A percentile compares a stretch with the other conserved stretches of the same genome.
These are phyloP conservation scores for Eulimnadia texana DNA, from an alignment of 1,140 invertebrate genomes.

Conservation along the genomic window DNA sequence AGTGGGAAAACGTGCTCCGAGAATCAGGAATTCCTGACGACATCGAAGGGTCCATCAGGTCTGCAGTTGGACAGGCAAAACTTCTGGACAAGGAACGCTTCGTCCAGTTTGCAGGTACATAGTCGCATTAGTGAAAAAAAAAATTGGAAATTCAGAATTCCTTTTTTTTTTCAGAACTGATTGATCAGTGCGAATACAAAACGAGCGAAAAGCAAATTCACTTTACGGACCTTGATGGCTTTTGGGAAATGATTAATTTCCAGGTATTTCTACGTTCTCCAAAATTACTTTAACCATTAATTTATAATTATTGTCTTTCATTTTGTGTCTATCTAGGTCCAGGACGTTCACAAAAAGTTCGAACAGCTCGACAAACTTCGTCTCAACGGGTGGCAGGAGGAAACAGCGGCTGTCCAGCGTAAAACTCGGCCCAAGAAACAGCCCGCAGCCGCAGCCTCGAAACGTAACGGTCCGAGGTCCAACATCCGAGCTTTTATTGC, in stretches of 20 bases:
- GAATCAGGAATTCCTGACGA: neutral
- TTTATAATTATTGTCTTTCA: no score
- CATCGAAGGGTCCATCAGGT: neutral
- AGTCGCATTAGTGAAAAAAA: neutral
- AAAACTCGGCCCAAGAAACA: neutral
- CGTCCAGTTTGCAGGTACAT: neutral
- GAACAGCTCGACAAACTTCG: neutral
- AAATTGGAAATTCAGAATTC: no score
- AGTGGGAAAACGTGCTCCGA: neutral
- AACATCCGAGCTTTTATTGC: neutral
- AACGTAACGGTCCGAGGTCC: neutral
- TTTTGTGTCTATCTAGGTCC: neutral
- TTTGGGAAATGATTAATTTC: neutral
- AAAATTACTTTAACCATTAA: no score
- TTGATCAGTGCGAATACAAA: neutral
- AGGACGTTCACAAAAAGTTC: neutral
- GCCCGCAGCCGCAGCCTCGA: no score
- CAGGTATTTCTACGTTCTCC: neutral
- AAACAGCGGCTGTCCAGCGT: neutral
- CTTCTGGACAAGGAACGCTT: neutral
- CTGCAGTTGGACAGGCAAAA: neutral
- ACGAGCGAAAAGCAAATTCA: neutral
- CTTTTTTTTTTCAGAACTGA: neutral
- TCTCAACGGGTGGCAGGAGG: neutral
- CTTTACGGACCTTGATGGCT: neutral